Base-by-base conservation (phyloP, 1,140 invertebrate genomes). In the Galleria mellonella region DNA sequence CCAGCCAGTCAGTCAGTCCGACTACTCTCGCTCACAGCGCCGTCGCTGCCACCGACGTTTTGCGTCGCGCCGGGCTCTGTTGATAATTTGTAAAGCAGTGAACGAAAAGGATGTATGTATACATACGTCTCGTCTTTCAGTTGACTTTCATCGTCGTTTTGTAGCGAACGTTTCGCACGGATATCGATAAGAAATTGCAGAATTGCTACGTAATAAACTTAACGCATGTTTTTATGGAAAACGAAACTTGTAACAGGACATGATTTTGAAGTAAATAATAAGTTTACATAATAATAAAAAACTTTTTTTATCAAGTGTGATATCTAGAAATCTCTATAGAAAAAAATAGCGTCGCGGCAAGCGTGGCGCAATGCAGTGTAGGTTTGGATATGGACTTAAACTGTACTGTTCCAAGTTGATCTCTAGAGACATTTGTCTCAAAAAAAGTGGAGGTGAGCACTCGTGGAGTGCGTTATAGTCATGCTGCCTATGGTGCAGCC, bases 111-210 rank as follows among this genome's bases (percentile, higher is more conserved):
- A 82, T 76, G 68, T 76, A 72, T 73, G 69, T 79, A 84, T 84
- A 79, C 74, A 66, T 79, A 77, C 67, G 72, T 82, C 77, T 83
- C 81, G 77, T 77, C 77, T 82, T 79, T 79, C 81, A 84, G 81
- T 84, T 82, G 81, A 84, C 81, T 84, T 84, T 84, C 75, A 78
- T 82, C 81, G 71, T 72, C 74, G 77, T 82, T 81, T 82, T 73
- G 77, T 72, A 72, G 81, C 62, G 75, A 84, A 82, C 81, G 81
- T 79, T 82, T 82, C 69, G 77, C 73, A 74, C 72, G 71, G 69
- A 69, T 73, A 67, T 81, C 61, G 67, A 78, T 72, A 81, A 65
- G 62, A 76, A 78, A 82, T 77, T 78, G 71, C 71, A 78, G 60
- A 76, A 72, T 78, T 72, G 72, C 71, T 77, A 76, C 77, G 77